A percentile compares a stretch with the other conserved stretches of the same genome.
phyloP scores from a whole-genome alignment of 2,797 vertebrate species.

The Pteropus rufus region DNA sequence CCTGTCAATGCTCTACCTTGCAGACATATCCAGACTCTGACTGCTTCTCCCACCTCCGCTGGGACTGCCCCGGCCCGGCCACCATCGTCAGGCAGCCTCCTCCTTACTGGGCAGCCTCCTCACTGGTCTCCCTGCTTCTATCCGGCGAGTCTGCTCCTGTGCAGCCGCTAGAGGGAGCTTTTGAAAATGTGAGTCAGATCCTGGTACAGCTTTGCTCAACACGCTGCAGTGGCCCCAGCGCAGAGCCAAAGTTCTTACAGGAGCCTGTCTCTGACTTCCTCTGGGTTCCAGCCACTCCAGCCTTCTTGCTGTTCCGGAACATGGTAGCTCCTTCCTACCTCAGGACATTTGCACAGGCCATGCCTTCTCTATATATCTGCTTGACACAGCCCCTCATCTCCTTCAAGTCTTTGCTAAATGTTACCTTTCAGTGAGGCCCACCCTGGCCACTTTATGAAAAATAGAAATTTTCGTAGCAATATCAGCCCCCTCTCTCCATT shows the following conservation, averaged over 20 bases:
- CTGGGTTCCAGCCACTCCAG: accelerated
- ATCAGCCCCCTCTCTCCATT: neutral
- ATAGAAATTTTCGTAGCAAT: neutral
- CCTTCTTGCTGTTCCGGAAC: neutral
- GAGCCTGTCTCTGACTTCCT: accelerated
- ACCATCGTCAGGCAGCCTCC: accelerated
- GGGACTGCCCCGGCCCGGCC: neutral
- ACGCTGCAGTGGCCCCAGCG: accelerated
- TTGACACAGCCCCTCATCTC: accelerated
- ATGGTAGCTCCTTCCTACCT: neutral
- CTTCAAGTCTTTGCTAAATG: neutral
- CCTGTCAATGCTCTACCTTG: accelerated
- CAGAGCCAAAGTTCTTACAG: neutral
- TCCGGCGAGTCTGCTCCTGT: accelerated
- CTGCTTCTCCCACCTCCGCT: accelerated
- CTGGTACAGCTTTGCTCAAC: accelerated
- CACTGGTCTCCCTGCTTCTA: accelerated
- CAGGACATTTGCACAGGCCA: neutral
- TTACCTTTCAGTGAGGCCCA: neutral
- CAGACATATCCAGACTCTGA: neutral
- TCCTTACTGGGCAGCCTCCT: neutral
- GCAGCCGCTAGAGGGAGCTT: neutral
- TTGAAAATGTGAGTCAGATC: neutral
- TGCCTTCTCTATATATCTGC: accelerated
- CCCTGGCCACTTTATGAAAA: neutral